Base-by-base conservation (phyloP, 2,888 invertebrate species). In the Epinotia brunnichana region DNA sequence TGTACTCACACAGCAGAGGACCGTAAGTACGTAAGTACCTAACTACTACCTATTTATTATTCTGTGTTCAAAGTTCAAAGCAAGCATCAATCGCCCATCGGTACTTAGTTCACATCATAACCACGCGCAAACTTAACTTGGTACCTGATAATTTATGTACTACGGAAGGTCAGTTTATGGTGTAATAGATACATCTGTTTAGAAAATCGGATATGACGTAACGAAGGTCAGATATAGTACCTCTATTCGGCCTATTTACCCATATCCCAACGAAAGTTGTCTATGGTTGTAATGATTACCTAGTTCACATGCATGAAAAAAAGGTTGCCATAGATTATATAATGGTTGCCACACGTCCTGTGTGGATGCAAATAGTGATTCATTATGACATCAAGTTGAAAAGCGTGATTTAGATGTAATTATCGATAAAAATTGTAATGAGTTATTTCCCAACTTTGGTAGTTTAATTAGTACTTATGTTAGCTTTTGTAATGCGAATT, bases 181-280 rank as follows among this genome's bases (percentile, higher is more conserved):
- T 57, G 70, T 70, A 70, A 63, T 24, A 35, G 71, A 60, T 54
- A 17, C 66, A 71, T 71, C 66, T 71, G 66, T 44, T 57, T 21
- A 71, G 60, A 21, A 67, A 67, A 67, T 67, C 66, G 66, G 71
- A 71, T 60, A 53, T 71, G 60, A 71, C 60, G 60, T 48, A 60
- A 59, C 54, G 71, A 71, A 67, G 66, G 71, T 60, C 66, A 54
- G 44, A 19, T 61, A 48, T 48, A n/a, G 17, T 53, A 56, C 17
- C 15, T 29, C 60, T 44, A 51, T 57, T 48, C 35, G 71, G 53
- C 66, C 66, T 41, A 54, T 19, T 66, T 66, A 61, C 71, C 71
- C 7, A 67, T 71, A 35, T 67, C n/a, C 59, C 35, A 71, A 61
- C 53, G 60, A 66, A 66, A 66, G 59, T 66, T 67, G 71, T 54